Evolutionary conservation across 2,113 vertebrate species (phyloP), one percentile per base, ranked within the genome.

Genomic region (Apistogramma diplotaenia): DNA sequence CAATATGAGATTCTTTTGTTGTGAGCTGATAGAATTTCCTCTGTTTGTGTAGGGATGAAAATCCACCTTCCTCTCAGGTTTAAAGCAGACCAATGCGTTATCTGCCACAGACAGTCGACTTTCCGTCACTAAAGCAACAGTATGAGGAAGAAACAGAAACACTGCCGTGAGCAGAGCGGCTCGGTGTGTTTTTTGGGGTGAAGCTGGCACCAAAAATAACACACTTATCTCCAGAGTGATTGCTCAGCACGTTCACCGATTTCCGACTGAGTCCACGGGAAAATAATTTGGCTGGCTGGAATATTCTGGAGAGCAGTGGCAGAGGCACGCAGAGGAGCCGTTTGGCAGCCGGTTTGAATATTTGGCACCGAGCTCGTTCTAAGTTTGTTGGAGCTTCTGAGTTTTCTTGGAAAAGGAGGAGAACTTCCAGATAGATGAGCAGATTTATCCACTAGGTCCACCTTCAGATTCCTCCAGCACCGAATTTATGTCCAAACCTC

Each of bases 81-180:
- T 70, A 70, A 70, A 70, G 43, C 62, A 67, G 62, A 67, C 46
- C 16, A 49, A 16, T 16, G 9, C 29, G 65, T 90, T 89, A 88
- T 91, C 86, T 86, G 84, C 76, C 49, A 73, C 88, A 89, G 81
- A 90, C 89, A 90, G 83, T n/a, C 74, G 19, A 37, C 8, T 35
- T 84, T 74, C 79, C 75, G 80, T 83, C 89, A 84, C 78, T 81
- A 84, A 89, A 89, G 79, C 87, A 75, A 74, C 53, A 83, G 79
- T 54, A 8, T 84, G 73, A 79, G 76, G 73, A 67, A 73, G 60
- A 65, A 35, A 18, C 62, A 10, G 8, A 16, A 59, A 61, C 61
- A 49, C 19, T 82, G 81, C 79, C 76, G 76, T 73, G 51, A 59
- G 80, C 67, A 25, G 67, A 59, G 78, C 60, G 23, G 43, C 8